Base-by-base conservation (phyloP, 1,140 invertebrate species). In the Scaptomyza graminum region DNA sequence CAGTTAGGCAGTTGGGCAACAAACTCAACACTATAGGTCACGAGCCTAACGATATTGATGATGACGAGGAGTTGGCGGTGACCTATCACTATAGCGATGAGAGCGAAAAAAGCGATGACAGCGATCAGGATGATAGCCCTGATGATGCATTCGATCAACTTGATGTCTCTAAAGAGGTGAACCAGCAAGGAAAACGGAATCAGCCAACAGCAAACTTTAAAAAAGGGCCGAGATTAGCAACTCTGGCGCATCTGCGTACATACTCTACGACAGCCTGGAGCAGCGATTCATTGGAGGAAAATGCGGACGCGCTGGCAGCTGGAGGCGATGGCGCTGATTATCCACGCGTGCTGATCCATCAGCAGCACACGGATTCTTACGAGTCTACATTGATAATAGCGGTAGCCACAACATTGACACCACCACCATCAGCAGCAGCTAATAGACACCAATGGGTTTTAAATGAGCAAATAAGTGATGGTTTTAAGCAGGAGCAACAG, bases 341-440 rank as follows among this genome's bases (percentile, higher is more conserved):
- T 47, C 90, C 90, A 1, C 74, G 90, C 0, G 90, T 91, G 6
- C 73, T 91, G n/a, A 90, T 91, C 46, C 90, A 91, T 46, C 90
- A 91, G 39, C 83, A 91, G 65, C 88, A 91, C 39, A 78, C 87
- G 1, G 90, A 91, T 44, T 56, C 66, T 39, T 85, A 75, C 69
- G 90, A 91, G 50, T 91, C 90, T 3, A 91, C 90, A n/a, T 43
- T 91, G 44, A 90, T 91, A 13, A 85, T 91, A 60, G 90, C 90
- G 4, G 80, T 91, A 37, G 68, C 90, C n/a, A 63, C 83, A 0
- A 76, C 73, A 9, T 16, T 65, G 9, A 59, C 70, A 1, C 9
- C 57, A 5, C 50, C 62, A 0, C 31, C 61, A 15, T 28, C 59
- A 43, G 13, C 44, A 15, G 11, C 25, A 62, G 28, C 9, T 3